Percentiles rank a stretch among this genome's conserved stretches.
These are phyloP conservation scores for Matsumurasca onukii DNA, from an alignment of 1,140 invertebrate species.

Conservation along the genomic window DNA sequence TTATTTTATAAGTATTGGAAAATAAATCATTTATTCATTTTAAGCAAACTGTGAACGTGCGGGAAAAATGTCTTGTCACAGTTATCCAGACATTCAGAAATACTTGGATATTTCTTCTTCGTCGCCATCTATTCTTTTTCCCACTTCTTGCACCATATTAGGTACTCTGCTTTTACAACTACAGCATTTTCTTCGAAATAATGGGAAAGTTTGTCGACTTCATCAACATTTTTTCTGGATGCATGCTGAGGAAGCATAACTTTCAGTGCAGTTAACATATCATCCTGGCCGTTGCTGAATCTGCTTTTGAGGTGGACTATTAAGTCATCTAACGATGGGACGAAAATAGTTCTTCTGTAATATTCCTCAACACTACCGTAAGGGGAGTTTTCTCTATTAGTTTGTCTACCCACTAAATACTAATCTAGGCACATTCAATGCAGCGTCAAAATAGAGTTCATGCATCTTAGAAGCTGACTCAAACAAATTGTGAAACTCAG, in stretches of 20 bases:
- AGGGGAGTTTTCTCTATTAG: constrained; percentile 4
- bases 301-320: constrained; percentile 2
- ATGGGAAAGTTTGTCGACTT: background rate
- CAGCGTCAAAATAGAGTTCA: constrained; percentile 8
- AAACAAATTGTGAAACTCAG: constrained; percentile 13
- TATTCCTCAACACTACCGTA: constrained; percentile 3
- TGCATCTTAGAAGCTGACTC: constrained; percentile 8
- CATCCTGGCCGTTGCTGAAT: constrained; percentile 13
- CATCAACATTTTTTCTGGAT: constrained; percentile 4
- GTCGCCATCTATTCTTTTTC: background rate
- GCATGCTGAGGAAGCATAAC: constrained; percentile 2
- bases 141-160: background rate
- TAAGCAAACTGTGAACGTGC: constrained; percentile 3
- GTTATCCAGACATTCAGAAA: constrained; percentile 9
- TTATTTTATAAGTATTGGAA: too few species aligned
- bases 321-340: constrained; percentile 8
- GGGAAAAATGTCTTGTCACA: background rate
- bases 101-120: constrained; percentile 3
- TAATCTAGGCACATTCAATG: background rate
- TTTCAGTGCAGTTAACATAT: background rate
- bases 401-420: background rate
- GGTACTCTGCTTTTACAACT: constrained; percentile 7
- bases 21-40: too few species aligned
- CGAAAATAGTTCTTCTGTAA: constrained; percentile 1
- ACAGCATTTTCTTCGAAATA: constrained; percentile 2